These are phyloP conservation scores for Pteronotus mesoamericanus DNA, from an alignment of 2,797 vertebrate species.

Conservation along the genomic window DNA sequence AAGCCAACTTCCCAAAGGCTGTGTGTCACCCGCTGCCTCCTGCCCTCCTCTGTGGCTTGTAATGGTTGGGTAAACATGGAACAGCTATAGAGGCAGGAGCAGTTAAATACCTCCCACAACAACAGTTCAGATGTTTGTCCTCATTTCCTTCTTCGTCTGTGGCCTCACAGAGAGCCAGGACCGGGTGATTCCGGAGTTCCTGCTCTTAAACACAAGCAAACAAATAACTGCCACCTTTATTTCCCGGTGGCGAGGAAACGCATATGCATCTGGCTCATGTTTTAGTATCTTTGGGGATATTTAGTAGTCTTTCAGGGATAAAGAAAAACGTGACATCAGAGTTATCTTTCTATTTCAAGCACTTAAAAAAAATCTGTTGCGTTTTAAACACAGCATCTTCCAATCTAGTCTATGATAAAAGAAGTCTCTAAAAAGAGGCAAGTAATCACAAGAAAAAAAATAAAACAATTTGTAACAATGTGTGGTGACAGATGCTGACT, in stretches of 20 bases:
- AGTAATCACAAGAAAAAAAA: background rate
- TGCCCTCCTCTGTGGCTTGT: slow-evolving; percentile 41
- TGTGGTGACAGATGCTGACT: background rate
- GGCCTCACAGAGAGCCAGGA: background rate
- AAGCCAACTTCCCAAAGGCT: slow-evolving; percentile 61
- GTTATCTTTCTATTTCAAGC: background rate
- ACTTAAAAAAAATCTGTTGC: background rate
- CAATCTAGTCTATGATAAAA: background rate
- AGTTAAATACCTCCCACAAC: background rate
- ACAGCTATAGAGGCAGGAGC: slow-evolving; percentile 59
- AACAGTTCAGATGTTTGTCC: background rate
- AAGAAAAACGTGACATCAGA: background rate
- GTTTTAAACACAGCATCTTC: slow-evolving; percentile 10
- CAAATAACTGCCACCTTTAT: background rate
- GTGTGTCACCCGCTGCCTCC: background rate
- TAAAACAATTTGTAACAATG: background rate
- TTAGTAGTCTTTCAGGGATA: background rate
- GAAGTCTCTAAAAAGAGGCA: background rate
- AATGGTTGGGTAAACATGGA: slow-evolving; percentile 69
- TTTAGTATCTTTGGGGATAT: background rate
- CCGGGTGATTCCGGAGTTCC: background rate
- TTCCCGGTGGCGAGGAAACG: background rate
- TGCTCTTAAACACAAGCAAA: slow-evolving; percentile 32
- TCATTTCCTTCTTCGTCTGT: slow-evolving; percentile 15
- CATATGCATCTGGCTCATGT: background rate